These are phyloP conservation scores for Eufriesea mexicana DNA, from an alignment of 1,140 invertebrate genomes.

Conservation along the genomic window DNA sequence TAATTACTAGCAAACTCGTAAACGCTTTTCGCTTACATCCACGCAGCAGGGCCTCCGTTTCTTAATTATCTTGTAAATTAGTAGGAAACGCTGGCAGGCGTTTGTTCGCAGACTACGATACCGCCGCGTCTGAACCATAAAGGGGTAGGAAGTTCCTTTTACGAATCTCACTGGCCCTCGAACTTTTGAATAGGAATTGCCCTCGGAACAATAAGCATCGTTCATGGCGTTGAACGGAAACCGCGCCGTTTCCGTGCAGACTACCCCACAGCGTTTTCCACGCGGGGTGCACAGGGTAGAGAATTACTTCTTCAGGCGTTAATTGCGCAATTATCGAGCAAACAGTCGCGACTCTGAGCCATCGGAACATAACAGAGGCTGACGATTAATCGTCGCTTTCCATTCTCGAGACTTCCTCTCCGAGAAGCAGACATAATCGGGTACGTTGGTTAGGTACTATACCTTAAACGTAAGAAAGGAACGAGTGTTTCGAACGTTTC, in stretches of 20 bases:
- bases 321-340: slow-evolving; percentile 54
- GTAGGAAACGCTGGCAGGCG: neutral
- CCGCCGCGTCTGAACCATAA: neutral
- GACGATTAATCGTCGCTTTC: slow-evolving; percentile 12
- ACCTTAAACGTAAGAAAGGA: too few relatives aligned
- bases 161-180: neutral
- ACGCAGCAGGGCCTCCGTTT: neutral
- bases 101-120: neutral
- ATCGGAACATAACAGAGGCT: neutral
- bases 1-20: neutral
- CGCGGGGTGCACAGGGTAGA: neutral
- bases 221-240: slow-evolving; percentile 5
- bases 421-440: too few relatives aligned
- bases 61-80: slow-evolving; percentile 17
- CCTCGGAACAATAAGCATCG: slow-evolving; percentile 12
- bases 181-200: slow-evolving; percentile 26
- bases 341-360: slow-evolving; percentile 19
- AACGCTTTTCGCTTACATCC: neutral
- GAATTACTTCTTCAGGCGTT: slow-evolving; percentile 26
- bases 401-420: neutral
- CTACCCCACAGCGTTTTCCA: neutral
- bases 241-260: neutral
- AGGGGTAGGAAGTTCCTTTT: neutral
- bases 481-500: neutral
- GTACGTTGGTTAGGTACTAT: too few relatives aligned